phyloP scores from a whole-genome alignment of 2,113 vertebrate genomes.

The Aepyceros melampus region DNA sequence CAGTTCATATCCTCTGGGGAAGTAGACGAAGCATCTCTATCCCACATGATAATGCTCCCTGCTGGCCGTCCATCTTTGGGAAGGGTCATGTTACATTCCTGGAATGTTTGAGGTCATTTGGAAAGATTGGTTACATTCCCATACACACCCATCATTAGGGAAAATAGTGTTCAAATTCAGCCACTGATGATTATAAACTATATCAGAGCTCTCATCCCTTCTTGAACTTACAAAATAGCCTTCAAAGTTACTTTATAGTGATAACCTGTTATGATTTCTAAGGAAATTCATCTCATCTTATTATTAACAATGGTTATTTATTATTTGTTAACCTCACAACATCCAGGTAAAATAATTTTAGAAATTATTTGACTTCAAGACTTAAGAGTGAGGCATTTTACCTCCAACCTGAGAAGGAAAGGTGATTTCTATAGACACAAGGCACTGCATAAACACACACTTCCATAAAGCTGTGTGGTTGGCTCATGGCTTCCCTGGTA shows the following conservation, averaged over 20 bases:
- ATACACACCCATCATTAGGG: not conserved
- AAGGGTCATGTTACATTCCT: slow-evolving; percentile 23
- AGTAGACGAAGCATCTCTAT: not conserved
- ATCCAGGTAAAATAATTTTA: not conserved
- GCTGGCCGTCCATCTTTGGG: not conserved
- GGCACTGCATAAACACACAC: not conserved
- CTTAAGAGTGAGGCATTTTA: not conserved
- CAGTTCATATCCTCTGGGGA: slow-evolving; percentile 5
- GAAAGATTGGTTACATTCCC: not conserved
- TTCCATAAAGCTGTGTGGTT: not conserved
- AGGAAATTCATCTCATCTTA: not conserved
- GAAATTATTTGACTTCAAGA: not conserved
- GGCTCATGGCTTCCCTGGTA: not conserved
- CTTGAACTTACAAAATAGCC: not conserved
- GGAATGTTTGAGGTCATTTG: not conserved
- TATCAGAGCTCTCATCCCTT: not conserved
- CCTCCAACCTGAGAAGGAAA: not conserved
- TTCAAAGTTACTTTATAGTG: not conserved
- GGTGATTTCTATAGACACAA: not conserved
- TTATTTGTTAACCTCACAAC: not conserved
- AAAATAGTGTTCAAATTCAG: slow-evolving; percentile 1
- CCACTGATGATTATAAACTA: not conserved
- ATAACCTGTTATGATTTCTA: not conserved
- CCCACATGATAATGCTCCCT: not conserved
- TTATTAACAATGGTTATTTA: not conserved